Conservation (phyloP, 1,140 invertebrate genomes). For the fruit fly (Drosophila melanogaster) region DNA sequence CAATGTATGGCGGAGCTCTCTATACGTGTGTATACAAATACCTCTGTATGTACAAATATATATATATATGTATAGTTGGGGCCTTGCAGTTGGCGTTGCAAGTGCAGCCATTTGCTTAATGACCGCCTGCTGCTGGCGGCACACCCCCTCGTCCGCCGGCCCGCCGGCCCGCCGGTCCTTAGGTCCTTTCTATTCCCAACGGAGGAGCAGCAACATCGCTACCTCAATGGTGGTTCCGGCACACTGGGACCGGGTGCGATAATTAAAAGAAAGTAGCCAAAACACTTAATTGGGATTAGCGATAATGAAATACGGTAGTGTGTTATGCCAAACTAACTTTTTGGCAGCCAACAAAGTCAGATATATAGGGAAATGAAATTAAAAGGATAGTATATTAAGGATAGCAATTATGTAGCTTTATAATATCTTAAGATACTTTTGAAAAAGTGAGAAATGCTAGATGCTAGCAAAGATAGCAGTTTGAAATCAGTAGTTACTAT, state of each 20-base stretch:
- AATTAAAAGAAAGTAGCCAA: slow-evolving; percentile 63
- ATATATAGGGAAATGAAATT: not conserved
- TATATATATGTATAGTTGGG: slow-evolving; percentile 16
- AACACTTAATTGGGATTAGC: slow-evolving; percentile 50
- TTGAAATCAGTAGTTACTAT: no score
- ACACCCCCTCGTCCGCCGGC: slow-evolving; percentile 30
- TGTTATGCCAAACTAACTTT: slow-evolving; percentile 24
- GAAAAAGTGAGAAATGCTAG: no score
- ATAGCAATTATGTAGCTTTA: no score
- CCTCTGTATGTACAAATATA: slow-evolving; percentile 26
- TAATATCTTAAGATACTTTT: no score
- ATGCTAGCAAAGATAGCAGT: no score
- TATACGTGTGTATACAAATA: slow-evolving; percentile 27
- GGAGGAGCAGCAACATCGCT: slow-evolving; percentile 49
- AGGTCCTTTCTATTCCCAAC: slow-evolving; percentile 9
- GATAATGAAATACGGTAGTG: slow-evolving; percentile 26
- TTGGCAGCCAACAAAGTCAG: slow-evolving; percentile 5
- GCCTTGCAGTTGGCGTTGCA: slow-evolving; percentile 61
- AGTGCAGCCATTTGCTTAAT: slow-evolving; percentile 82
- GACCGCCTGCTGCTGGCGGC: slow-evolving; percentile 68
- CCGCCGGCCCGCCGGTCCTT: slow-evolving; percentile 4
- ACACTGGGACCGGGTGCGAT: slow-evolving; percentile 56
- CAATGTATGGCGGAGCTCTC: slow-evolving; percentile 55
- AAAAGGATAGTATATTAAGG: not conserved
- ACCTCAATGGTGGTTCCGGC: slow-evolving; percentile 49